These are phyloP conservation scores for Clepsis dumicolana DNA, from an alignment of 2,888 invertebrate genomes.

Conservation along the genomic window DNA sequence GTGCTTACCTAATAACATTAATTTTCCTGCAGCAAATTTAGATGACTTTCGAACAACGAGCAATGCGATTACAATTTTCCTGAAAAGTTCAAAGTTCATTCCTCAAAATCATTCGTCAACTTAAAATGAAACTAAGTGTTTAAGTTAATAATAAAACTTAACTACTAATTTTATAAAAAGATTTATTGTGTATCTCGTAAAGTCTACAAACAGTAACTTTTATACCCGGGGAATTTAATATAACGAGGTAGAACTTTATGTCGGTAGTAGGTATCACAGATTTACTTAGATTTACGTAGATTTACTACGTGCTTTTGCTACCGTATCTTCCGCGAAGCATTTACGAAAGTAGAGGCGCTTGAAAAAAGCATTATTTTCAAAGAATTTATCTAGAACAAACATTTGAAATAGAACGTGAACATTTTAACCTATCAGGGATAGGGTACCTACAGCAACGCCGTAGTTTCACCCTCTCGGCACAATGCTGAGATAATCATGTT, in stretches of 20 bases:
- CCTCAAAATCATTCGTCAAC: neutral
- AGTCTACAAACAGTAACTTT: neutral
- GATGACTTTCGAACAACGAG: slow-evolving; percentile 5
- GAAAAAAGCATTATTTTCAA: too few relatives aligned
- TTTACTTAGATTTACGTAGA: too few relatives aligned
- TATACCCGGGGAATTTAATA: neutral
- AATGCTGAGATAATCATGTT: too few relatives aligned
- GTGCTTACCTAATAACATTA: neutral
- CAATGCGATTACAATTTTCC: slow-evolving; percentile 27
- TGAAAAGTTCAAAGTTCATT: slow-evolving; percentile 1
- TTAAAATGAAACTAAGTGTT: neutral
- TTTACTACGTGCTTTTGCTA: neutral
- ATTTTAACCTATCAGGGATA: too few relatives aligned
- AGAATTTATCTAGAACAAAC: too few relatives aligned
- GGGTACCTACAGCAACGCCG: too few relatives aligned
- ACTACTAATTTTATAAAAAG: neutral
- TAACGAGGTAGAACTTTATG: neutral
- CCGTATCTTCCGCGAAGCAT: neutral
- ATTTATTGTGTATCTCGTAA: neutral
- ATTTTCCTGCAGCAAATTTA: slow-evolving; percentile 2
- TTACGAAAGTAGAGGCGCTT: too few relatives aligned
- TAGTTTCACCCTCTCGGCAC: too few relatives aligned
- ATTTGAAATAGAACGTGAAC: too few relatives aligned
- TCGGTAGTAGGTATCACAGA: too few relatives aligned
- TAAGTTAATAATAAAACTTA: neutral